Evolutionary conservation across 2,888 invertebrate species (phyloP).

Genomic region (Ethmia dodecea): DNA sequence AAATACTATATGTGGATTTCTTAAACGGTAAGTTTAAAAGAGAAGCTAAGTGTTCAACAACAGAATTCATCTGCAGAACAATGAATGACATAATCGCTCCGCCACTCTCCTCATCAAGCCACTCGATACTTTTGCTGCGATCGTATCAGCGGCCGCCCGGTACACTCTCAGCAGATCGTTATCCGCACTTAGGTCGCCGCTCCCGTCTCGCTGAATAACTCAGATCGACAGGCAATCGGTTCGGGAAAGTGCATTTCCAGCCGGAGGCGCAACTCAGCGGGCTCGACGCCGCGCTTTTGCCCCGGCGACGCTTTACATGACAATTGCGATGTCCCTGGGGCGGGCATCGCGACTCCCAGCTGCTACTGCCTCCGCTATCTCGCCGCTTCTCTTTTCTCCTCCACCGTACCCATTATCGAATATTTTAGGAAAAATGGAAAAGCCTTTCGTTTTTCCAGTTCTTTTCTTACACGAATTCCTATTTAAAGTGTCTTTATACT

Average conservation of each 20-base stretch:
- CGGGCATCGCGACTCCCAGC: conserved; percentile 35
- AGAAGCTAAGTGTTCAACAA: too few species aligned
- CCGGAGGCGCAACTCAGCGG: conserved; percentile 52
- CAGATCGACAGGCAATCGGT: conserved; percentile 67
- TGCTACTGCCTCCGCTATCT: conserved; percentile 33
- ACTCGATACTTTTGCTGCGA: conserved; percentile 33
- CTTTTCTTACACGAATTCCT: too few species aligned
- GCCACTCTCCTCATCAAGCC: conserved; percentile 29
- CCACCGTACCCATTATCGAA: conserved; percentile 33
- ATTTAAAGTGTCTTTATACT: not conserved
- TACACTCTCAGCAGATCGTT: conserved; percentile 49
- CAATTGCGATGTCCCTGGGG: conserved; percentile 66
- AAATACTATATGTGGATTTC: too few species aligned
- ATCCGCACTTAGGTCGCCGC: conserved; percentile 52
- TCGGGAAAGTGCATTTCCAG: conserved; percentile 72
- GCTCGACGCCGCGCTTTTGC: conserved; percentile 42
- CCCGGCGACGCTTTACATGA: conserved; percentile 65
- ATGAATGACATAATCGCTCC: conserved; percentile 17
- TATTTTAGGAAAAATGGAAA: conserved; percentile 24
- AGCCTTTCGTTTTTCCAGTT: conserved; percentile 2
- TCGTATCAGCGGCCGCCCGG: conserved; percentile 33
- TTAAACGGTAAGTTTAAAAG: too few species aligned
- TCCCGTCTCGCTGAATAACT: conserved; percentile 52
- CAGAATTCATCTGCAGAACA: not conserved
- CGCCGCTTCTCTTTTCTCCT: conserved; percentile 26